These are phyloP conservation scores for Oryzias celebensis DNA, from an alignment of 2,113 vertebrate genomes.

Conservation along the genomic window DNA sequence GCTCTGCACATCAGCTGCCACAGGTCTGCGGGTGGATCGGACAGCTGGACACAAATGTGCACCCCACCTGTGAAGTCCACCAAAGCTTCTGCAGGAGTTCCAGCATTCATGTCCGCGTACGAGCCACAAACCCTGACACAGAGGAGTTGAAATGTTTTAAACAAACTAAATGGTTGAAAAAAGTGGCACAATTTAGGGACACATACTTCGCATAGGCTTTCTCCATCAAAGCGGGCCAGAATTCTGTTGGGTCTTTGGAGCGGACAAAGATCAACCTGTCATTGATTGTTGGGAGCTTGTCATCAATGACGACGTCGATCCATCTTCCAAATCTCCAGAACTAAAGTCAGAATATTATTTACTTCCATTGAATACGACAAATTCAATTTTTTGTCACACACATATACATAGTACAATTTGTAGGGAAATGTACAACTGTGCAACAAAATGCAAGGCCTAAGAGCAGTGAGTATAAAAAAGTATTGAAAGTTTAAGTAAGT, in stretches of 20 bases:
- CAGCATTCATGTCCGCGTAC: conserved; percentile 83
- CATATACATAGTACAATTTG: no score
- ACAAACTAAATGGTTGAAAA: not conserved
- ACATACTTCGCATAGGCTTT: conserved; percentile 81
- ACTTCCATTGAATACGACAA: not conserved
- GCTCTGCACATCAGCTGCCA: conserved; percentile 80
- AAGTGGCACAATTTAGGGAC: not conserved
- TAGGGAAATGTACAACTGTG: no score
- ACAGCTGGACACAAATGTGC: conserved; percentile 74
- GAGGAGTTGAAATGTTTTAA: conserved; percentile 5
- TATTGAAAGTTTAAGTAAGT: no score
- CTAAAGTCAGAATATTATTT: conserved; percentile 34
- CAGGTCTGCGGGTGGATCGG: conserved; percentile 69
- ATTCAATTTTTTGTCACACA: no score
- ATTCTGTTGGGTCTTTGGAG: conserved; percentile 63
- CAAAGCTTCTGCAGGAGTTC: conserved; percentile 82
- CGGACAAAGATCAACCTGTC: conserved; percentile 66
- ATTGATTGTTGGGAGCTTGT: conserved; percentile 75
- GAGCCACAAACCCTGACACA: conserved; percentile 83
- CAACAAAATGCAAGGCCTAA: no score
- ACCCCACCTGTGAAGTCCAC: conserved; percentile 89
- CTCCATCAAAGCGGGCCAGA: conserved; percentile 77
- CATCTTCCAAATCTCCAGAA: conserved; percentile 80
- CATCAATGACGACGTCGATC: conserved; percentile 78
- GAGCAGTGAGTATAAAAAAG: no score